phyloP scores from a whole-genome alignment of 2,797 vertebrate genomes.

The Coccyzus lansbergi region DNA sequence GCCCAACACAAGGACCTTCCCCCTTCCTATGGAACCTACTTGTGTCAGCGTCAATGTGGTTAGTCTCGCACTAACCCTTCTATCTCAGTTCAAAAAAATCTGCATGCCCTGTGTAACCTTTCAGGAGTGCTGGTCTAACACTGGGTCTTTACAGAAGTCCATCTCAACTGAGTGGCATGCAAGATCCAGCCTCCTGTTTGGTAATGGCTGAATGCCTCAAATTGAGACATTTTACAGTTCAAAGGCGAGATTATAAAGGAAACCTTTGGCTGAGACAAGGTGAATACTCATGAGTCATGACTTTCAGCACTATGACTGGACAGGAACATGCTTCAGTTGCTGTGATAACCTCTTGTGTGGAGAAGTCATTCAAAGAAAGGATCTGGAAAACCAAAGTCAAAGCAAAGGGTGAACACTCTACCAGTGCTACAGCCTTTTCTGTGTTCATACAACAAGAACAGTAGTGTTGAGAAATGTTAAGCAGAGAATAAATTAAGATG shows the following conservation, averaged over 20 bases:
- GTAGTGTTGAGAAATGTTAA: neutral
- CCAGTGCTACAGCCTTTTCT: neutral
- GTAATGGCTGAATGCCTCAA: neutral
- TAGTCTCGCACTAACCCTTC: neutral
- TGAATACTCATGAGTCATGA: neutral
- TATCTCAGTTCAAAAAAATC: neutral
- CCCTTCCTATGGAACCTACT: neutral
- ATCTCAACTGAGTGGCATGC: neutral
- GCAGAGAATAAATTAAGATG: neutral
- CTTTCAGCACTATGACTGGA: neutral
- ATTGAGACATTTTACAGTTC: neutral
- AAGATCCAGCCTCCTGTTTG: neutral
- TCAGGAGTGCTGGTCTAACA: neutral
- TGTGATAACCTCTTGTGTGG: neutral
- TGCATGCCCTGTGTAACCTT: neutral
- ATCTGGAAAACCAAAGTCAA: neutral
- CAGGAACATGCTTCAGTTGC: neutral
- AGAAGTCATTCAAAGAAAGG: neutral
- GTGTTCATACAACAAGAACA: neutral
- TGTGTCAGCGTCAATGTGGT: accelerated
- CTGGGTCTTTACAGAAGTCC: neutral
- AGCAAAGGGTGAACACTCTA: neutral
- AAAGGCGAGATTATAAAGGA: constrained; percentile 33
- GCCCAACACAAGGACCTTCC: neutral
- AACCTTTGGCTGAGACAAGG: neutral